Evolutionary conservation across 2,113 vertebrate species (phyloP).

Genomic region (Sturnus vulgaris): DNA sequence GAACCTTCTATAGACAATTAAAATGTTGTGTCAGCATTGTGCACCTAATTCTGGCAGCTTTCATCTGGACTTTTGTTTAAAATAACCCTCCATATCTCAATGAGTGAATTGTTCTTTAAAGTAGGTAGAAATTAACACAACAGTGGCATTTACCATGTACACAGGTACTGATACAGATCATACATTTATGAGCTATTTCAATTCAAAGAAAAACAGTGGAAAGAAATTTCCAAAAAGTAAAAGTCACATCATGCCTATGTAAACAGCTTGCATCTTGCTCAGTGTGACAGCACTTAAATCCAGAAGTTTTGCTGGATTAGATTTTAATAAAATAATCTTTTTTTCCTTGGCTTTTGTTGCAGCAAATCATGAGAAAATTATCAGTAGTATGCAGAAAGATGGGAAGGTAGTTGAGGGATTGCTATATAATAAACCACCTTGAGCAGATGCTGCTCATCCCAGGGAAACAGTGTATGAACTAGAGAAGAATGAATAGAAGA

Average conservation of each 20-base stretch:
- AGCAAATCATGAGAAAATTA: background rate
- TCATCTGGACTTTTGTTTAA: background rate
- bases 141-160: background rate
- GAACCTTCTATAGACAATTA: background rate
- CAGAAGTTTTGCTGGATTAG: background rate
- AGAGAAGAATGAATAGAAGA: background rate
- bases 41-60: background rate
- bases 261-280: background rate
- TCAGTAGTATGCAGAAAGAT: background rate
- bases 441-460: background rate
- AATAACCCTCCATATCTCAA: background rate
- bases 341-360: background rate
- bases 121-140: background rate
- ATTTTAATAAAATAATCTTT: background rate
- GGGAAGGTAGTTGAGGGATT: background rate
- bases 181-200: background rate
- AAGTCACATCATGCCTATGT: background rate
- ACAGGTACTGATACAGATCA: background rate
- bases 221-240: background rate
- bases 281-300: background rate
- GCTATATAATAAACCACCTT: background rate
- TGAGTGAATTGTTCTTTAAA: background rate
- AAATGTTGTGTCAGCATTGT: background rate
- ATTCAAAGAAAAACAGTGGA: background rate
- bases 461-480: background rate